Base-by-base conservation (phyloP, 53 echinoderm and acorn worm genomes). In the Echinometra lucunter region DNA sequence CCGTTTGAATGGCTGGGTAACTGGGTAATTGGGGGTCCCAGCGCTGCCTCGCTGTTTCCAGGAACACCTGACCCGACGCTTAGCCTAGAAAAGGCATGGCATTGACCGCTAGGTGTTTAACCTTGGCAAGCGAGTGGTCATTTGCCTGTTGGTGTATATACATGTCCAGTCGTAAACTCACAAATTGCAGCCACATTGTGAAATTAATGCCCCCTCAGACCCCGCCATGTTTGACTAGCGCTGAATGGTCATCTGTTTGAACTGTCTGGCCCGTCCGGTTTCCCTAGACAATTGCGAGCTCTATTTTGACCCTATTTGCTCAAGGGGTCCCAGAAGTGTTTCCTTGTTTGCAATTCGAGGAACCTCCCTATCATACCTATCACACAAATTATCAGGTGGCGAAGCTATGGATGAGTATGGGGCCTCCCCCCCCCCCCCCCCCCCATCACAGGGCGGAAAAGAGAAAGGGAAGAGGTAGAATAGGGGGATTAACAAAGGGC, bases 271-370 rank as follows among this genome's bases (percentile, higher is more conserved):
- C 85, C 49, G 85, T 45, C 47, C 85, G 27, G n/a, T 47, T 85
- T n/a, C 85, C 85, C 85, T 13, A 53, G 85, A 85, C 85, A 49
- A 35, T 85, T 85, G 42, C 28, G 37, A 85, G 85, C 30, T 49
- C 85, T 85, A 49, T 85, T 85, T 85, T 85, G 85, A 85, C 85
- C 85, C 49, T 85, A 85, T 85, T 85, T 85, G 53, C 85, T 47
- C 85, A 53, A 53, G 47, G 47, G 85, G 85, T 85, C 85, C 30
- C 85, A 27, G 85, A 49, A 49, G 85, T 85, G 85, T 19, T 47
- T 47, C 85, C 85, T 85, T 85, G 85, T 85, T 85, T 85, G 85
- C 5, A 13, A 13, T 47, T 45, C 53, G 85, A 11, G 47, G 85
- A 85, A 85, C 85, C 27, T 85, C 85, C 45, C 30, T 49, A 28